Evolutionary conservation across 30 jellyfish, hydroid and myxozoan species (phyloP).

Genomic region (Pelagia noctiluca): DNA sequence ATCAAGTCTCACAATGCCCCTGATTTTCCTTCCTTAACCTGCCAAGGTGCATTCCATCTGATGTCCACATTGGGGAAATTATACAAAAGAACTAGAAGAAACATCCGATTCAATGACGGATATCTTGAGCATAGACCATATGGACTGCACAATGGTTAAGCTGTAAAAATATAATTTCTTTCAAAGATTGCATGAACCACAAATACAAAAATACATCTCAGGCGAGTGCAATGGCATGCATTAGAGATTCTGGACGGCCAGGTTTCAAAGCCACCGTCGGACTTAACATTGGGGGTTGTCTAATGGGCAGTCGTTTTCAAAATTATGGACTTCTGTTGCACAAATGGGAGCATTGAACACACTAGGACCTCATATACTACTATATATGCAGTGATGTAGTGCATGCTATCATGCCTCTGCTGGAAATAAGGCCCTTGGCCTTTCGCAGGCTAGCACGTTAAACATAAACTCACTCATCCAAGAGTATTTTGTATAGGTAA

Average conservation of each 20-base stretch:
- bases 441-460: conserved; percentile 1
- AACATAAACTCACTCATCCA: background rate
- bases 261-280: background rate
- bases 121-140: conserved; percentile 1
- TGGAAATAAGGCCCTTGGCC: conserved; percentile 9
- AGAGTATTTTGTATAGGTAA: background rate
- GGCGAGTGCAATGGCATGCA: background rate
- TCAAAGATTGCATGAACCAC: background rate
- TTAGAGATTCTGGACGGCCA: background rate
- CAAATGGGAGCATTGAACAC: background rate
- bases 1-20: conserved; percentile 1
- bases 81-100: background rate
- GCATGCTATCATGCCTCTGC: conserved; percentile 4
- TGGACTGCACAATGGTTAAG: conserved; percentile 4
- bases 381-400: background rate
- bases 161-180: background rate
- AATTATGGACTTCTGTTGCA: background rate
- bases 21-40: conserved; percentile 3
- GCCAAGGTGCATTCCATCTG: conserved; percentile 5
- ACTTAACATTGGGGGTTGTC: conserved; percentile 5
- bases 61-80: background rate
- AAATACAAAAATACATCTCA: background rate
- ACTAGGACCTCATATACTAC: conserved; percentile 5
- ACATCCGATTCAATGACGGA: conserved; percentile 2
- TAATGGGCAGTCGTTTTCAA: background rate